A percentile compares a stretch with the other conserved stretches of the same genome.
Conservation (phyloP, 2,888 invertebrate genomes). For the Acholoe squamosa region DNA sequence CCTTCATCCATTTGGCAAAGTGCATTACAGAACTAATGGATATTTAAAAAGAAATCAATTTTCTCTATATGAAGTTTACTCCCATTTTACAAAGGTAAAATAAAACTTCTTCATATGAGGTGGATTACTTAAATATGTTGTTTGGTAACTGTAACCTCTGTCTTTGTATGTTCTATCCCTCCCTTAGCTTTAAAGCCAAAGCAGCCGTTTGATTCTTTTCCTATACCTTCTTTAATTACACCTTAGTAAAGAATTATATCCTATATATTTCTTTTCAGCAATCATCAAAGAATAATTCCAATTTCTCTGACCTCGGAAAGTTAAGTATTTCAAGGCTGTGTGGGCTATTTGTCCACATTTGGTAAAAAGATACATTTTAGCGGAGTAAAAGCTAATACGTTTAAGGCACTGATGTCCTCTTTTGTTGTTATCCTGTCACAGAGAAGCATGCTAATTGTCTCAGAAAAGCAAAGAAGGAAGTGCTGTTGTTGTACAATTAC, state of each 20-base stretch:
- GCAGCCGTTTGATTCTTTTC: no score
- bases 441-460: no score
- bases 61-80: neutral
- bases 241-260: no score
- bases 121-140: neutral
- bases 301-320: neutral
- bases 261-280: neutral
- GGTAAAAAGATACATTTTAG: no score
- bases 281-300: neutral
- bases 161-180: neutral
- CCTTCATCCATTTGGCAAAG: neutral
- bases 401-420: no score
- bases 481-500: no score
- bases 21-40: slow-evolving; percentile 13
- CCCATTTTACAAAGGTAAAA: neutral
- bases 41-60: neutral
- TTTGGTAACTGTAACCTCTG: neutral
- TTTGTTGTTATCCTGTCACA: no score
- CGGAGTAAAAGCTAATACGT: no score
- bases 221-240: no score
- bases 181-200: no score
- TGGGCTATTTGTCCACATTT: neutral
- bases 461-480: no score
- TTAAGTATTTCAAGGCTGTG: neutral
- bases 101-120: neutral